Evolutionary conservation across 2,888 invertebrate species (phyloP).

Genomic region (Acleris holmiana): DNA sequence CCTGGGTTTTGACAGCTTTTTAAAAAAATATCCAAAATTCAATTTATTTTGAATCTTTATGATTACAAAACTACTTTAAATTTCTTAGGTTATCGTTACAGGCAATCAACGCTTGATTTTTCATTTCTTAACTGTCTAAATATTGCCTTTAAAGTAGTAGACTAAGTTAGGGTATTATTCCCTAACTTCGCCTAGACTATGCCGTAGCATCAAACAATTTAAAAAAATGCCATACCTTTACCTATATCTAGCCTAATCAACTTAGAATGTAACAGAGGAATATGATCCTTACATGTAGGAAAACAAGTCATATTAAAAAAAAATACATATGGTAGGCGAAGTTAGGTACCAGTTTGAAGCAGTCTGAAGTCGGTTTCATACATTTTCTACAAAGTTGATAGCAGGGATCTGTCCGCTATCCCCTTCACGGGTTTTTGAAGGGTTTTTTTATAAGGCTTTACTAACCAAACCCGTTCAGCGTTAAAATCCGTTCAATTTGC

Average conservation of each 20-base stretch:
- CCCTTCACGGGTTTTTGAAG: no score
- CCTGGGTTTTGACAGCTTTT: conserved; percentile 4
- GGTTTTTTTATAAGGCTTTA: no score
- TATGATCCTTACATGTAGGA: not conserved
- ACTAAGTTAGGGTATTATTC: not conserved
- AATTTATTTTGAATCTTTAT: not conserved
- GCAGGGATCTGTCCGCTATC: no score
- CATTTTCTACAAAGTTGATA: no score
- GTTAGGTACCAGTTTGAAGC: not conserved
- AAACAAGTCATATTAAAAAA: not conserved
- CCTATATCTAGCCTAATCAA: not conserved
- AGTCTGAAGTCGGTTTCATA: no score
- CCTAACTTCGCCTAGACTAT: not conserved
- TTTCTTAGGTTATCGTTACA: not conserved
- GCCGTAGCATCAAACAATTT: not conserved
- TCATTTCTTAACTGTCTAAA: not conserved
- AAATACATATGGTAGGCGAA: not conserved
- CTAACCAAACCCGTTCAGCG: no score
- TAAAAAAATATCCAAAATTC: not conserved
- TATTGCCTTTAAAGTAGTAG: not conserved
- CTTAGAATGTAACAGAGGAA: not conserved
- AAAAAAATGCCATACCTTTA: no score
- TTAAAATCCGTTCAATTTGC: no score
- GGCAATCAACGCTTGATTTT: not conserved
- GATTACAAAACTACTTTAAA: not conserved